Evolutionary conservation across 2,888 invertebrate genomes (phyloP), one percentile per base, ranked within the genome.

Genomic region (Stegophylla sp.): DNA sequence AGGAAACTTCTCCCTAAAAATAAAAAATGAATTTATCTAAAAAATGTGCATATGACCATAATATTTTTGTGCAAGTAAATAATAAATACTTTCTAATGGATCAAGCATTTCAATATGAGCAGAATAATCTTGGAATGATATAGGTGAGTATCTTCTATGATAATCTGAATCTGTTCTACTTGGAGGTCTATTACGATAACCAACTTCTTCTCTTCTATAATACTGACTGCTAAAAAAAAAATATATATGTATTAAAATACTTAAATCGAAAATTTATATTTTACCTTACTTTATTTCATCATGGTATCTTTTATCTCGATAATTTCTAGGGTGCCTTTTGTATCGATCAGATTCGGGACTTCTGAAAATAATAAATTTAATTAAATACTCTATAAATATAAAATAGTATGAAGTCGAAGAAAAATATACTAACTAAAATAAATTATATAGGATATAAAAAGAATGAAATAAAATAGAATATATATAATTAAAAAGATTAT

Each of bases 141-240:
- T 51, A 34, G 79, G 64, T 43, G 81, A 74, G 26, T 74, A 81
- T 66, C 72, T 81, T 61, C 81, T 83, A 45, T 84, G 76, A 53
- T 84, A 84, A 63, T 84, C 85, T 26, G 85, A 84, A 48, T 85
- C 85, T 28, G 85, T 83, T 64, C 85, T 83, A 82, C 85, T 85
- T 3, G 85, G 84, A 17, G 85, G 85, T 51, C 85, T 83, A 48
- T 77, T 67, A 23, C 69, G 69, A 61, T 71, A 71, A 48, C 4
- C 1, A 17, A 34, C 17, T 9, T 79, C 79, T n/a, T 79, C 79
- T 51, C 61, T 79, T 71, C 69, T 71, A 3, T 51, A 79, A 63
- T 79, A 71, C 2, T 79, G 69, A 51, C 51, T 20, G 13, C 51
- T 69, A 41, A 61, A 71, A 56, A 53, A 13, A 66, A 76, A 74